Percentiles rank a stretch among this genome's conserved stretches.
These are phyloP conservation scores for Pseudococcus longispinus DNA, from an alignment of 2,888 invertebrate genomes.

Conservation along the genomic window DNA sequence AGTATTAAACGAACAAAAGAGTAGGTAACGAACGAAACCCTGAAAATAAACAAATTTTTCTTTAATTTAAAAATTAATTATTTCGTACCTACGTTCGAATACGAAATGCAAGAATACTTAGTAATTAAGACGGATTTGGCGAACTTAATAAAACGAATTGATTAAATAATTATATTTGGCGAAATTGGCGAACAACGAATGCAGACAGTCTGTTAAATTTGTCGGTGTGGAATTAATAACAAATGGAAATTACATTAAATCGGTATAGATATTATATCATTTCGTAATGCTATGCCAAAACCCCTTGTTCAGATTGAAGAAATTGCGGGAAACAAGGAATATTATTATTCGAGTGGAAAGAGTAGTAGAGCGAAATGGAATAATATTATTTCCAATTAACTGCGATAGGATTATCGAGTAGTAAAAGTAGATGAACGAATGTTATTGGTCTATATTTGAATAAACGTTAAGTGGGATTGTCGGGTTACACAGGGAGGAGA, in stretches of 20 bases:
- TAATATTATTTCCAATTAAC: conserved; percentile 56
- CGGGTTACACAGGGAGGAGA: not conserved
- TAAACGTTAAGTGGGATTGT: conserved; percentile 49
- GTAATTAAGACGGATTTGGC: conserved; percentile 49
- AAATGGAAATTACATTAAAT: conserved; percentile 57
- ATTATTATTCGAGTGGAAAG: conserved; percentile 57
- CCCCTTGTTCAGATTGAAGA: conserved; percentile 47
- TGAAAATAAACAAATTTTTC: not conserved
- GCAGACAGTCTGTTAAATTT: conserved; percentile 52
- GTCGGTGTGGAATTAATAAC: conserved; percentile 52
- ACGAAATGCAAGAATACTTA: not conserved
- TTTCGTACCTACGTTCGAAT: not conserved
- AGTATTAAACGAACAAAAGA: not conserved
- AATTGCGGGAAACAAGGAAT: conserved; percentile 54
- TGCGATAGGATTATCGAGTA: conserved; percentile 51
- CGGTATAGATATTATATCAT: conserved; percentile 49
- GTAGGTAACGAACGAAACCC: not conserved
- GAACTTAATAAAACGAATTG: conserved; percentile 41
- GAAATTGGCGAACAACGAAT: conserved; percentile 20
- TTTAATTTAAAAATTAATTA: conserved; percentile 26
- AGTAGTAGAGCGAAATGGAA: conserved; percentile 54
- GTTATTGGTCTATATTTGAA: conserved; percentile 31
- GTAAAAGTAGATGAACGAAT: conserved; percentile 41
- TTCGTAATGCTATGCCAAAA: conserved; percentile 46
- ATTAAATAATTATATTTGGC: conserved; percentile 50